phyloP scores from a whole-genome alignment of 1,140 invertebrate genomes.

The Penaeus japonicus region DNA sequence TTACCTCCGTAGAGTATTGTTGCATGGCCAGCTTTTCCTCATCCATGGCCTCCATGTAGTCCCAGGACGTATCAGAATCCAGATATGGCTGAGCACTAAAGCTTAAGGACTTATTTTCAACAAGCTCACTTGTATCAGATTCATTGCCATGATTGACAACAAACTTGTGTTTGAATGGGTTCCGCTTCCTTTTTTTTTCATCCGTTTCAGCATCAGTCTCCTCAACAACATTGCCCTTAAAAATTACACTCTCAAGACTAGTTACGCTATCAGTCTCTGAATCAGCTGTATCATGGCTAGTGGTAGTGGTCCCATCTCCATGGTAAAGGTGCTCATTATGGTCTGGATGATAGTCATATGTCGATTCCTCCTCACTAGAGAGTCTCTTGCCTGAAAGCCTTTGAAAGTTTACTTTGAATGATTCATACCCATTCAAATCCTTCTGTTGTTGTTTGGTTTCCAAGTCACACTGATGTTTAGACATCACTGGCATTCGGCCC shows the following conservation, averaged over 20 bases:
- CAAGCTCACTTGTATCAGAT: slow-evolving; percentile 49
- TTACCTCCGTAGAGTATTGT: background rate
- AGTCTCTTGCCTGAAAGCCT: slow-evolving; percentile 24
- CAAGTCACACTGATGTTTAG: background rate
- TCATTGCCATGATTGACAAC: slow-evolving; percentile 51
- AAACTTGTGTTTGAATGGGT: slow-evolving; percentile 45
- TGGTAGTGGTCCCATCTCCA: slow-evolving; percentile 28
- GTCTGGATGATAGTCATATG: slow-evolving; percentile 53
- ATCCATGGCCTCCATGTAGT: slow-evolving; percentile 51
- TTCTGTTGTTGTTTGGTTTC: slow-evolving; percentile 10
- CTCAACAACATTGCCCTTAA: slow-evolving; percentile 45
- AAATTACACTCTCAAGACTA: slow-evolving; percentile 61
- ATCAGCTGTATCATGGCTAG: slow-evolving; percentile 37
- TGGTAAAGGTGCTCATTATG: slow-evolving; percentile 20
- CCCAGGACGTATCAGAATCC: slow-evolving; percentile 59
- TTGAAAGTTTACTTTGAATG: slow-evolving; percentile 32
- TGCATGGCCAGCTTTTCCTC: background rate
- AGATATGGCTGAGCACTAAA: slow-evolving; percentile 38
- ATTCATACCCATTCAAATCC: slow-evolving; percentile 11
- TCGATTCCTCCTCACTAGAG: slow-evolving; percentile 40
- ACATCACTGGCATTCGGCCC: background rate
- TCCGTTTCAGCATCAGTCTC: slow-evolving; percentile 2
- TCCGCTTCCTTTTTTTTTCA: slow-evolving; percentile 34
- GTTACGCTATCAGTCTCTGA: slow-evolving; percentile 60
- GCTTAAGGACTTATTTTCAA: slow-evolving; percentile 36